Base-by-base conservation (phyloP, 2,888 invertebrate species). In the Andricus quercusramuli region DNA sequence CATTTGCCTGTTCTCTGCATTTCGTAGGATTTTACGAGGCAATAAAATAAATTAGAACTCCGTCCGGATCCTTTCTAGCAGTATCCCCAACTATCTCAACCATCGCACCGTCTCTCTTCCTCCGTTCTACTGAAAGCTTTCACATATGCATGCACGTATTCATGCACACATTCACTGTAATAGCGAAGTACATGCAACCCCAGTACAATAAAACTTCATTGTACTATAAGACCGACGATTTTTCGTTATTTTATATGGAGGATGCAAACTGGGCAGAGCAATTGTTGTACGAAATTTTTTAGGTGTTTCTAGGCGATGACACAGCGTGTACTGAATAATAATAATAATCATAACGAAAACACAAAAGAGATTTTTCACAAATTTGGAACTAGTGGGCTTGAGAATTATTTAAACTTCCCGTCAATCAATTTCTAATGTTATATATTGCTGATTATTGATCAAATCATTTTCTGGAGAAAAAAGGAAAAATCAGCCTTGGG, bases 1-100 rank as follows among this genome's bases (percentile, higher is more conserved):
- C 56, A 56, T n/a, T 56, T 56, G n/a, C 9, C 56, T 56, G 56
- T n/a, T 56, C 56, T 56, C 56, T n/a, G 56, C 56, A n/a, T 56
- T 56, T n/a, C n/a, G 56, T 56, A 56, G 56, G n/a, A 56, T 56
- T 56, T 56, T 56, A 56, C 56, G 56, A 56, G 56, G 56, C 56
- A 56, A 56, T 56, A 56, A 56, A 56, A 56, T 56, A 56, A 56
- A 56, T 56, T 56, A 56, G 56, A 56, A n/a, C 56, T 56, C 11
- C 17, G n/a, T 56, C 51, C 51, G 51, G 51, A 20, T 51, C 56
- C n/a, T 56, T 56, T n/a, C 56, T n/a, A 56, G n/a, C n/a, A 9
- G 56, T n/a, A 2, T 8, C 20, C 51, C 20, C 51, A 51, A 51
- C 51, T 51, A 51, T 20, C 20, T 20, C 51, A 51, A 51, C 51